phyloP scores from a whole-genome alignment of 2,888 invertebrate species.

The Steinernema hermaphroditum region DNA sequence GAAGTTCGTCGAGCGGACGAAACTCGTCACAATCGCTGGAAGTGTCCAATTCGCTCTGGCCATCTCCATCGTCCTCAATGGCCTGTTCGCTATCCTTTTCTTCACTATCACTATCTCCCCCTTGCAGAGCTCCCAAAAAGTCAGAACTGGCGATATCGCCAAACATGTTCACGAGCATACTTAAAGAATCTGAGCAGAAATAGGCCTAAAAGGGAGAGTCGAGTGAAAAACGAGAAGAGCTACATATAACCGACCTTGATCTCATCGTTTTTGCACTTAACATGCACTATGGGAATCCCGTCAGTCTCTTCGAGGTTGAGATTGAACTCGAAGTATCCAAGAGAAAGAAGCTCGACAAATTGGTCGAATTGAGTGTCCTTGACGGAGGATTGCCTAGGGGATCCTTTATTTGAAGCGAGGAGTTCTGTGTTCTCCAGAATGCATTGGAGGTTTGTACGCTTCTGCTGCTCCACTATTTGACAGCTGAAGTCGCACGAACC shows the following conservation, averaged over 20 bases:
- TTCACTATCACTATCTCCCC: not conserved
- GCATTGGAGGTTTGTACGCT: not conserved
- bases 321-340: slow-evolving; percentile 16
- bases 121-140: not conserved
- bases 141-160: slow-evolving; percentile 15
- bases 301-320: not conserved
- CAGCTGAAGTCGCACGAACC: slow-evolving; percentile 16
- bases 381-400: no score
- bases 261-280: slow-evolving; percentile 21
- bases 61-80: no score
- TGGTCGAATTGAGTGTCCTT: not conserved
- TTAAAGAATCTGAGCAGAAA: slow-evolving; percentile 3
- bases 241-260: no score
- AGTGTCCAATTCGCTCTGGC: not conserved
- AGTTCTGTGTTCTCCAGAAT: slow-evolving; percentile 13
- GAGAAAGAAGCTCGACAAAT: not conserved
- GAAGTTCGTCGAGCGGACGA: not conserved
- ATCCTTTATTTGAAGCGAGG: not conserved
- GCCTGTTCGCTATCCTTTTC: not conserved
- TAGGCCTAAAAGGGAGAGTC: slow-evolving; percentile 12
- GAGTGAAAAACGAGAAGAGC: no score
- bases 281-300: not conserved
- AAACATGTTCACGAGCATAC: slow-evolving; percentile 9
- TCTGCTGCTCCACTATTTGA: not conserved
- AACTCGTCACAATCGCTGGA: slow-evolving; percentile 3